Evolutionary conservation across 2,113 vertebrate species (phyloP), one percentile per base, ranked within the genome.

Genomic region (Pelusios castaneus): DNA sequence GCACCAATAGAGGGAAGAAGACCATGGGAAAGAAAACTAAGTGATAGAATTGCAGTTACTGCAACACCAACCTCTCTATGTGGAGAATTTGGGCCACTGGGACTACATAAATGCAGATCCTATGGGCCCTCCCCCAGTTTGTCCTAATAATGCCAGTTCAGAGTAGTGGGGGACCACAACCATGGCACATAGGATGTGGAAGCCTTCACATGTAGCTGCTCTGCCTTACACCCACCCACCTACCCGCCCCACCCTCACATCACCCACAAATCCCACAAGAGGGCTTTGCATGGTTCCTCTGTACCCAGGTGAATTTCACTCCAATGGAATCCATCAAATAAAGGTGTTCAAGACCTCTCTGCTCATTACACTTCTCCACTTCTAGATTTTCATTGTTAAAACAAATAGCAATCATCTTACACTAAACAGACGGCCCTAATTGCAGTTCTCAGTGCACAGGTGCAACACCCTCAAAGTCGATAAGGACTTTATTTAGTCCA

Each of bases 111-210:
- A 38, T 54, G 63, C 27, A 56, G 25, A 38, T 82, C 8, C 82
- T 29, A 79, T 92, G 79, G n/a, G 58, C 94, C 6, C 13, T 88
- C 24, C 86, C 84, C 10, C 75, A 80, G 11, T 67, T 84, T 78
- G 54, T 45, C 87, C 16, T 63, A 78, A 45, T 52, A 92, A 80
- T 82, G 34, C 52, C 43, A 91, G 16, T n/a, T 73, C 80, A 38
- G 19, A 22, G 16, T 2, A n/a, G 56, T 55, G 78, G 21, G 60
- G 76, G 85, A 49, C 63, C 60, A 52, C 92, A 63, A 70, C 2
- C 11, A 41, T 0, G 0, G 81, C 80, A 38, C 52, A 21, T 45
- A 84, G 80, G 87, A 55, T 80, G 54, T 1, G 1, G 34, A 17
- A 0, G 0, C 1, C 1, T 56, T 92, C 58, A 55, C 38, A 45